Conservation (phyloP, 1,140 invertebrate genomes). For the Heliconius congener region DNA sequence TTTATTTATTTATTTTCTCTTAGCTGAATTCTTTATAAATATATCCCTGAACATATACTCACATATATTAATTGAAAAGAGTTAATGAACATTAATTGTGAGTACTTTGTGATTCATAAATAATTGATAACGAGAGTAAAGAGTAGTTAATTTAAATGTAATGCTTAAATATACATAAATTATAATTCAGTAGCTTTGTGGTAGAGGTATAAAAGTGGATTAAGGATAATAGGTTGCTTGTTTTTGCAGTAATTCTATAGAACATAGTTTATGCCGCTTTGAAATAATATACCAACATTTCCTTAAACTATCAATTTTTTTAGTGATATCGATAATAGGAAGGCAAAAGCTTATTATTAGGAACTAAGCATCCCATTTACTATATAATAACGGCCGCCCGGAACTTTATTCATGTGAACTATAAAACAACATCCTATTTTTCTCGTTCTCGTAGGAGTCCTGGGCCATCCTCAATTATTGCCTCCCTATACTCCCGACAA, state of each 20-base stretch:
- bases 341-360: too few relatives aligned
- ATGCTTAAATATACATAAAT: not conserved
- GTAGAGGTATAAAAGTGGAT: not conserved
- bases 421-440: too few relatives aligned
- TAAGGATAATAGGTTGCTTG: not conserved
- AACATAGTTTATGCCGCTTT: not conserved
- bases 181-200: not conserved
- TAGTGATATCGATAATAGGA: too few relatives aligned
- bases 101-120: slow-evolving; percentile 3
- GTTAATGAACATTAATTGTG: not conserved
- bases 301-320: not conserved
- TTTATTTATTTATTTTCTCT: not conserved
- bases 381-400: too few relatives aligned
- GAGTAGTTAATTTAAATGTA: slow-evolving; percentile 4
- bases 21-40: not conserved
- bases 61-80: not conserved
- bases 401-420: too few relatives aligned
- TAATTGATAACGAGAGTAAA: slow-evolving; percentile 3
- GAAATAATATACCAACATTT: not conserved
- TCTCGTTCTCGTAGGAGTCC: too few relatives aligned
- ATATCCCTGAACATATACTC: not conserved
- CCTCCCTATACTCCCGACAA: too few relatives aligned
- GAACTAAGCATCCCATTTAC: too few relatives aligned
- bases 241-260: not conserved
- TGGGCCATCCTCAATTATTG: too few relatives aligned